Base-by-base conservation (phyloP, 2,113 vertebrate species). In the Datnioides undecimradiatus region DNA sequence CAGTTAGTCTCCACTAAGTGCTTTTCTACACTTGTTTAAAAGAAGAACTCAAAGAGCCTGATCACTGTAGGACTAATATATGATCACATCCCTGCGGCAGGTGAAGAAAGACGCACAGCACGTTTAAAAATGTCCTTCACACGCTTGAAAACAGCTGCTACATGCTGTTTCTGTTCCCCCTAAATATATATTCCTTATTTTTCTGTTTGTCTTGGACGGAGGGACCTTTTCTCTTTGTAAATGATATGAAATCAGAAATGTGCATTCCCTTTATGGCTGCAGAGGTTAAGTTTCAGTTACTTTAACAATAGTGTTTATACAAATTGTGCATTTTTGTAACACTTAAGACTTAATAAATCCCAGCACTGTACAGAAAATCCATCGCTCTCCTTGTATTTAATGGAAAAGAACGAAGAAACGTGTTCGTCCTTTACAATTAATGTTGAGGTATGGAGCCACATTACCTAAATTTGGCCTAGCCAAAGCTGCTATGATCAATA, bases 321-420 rank as follows among this genome's bases (percentile, higher is more conserved):
- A 91, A 85, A 83, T 73, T 95, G 93, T 94, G 93, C 74, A 91
- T 91, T 93, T 95, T 95, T 91, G 90, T 95, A 95, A 92, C 89
- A 76, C 73, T 88, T 41, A 90, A 80, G 77, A 92, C 71, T 85
- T 51, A 95, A 95, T 95, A 95, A 95, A 95, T 93, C 79, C 58
- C 85, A 75, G 33, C 82, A 79, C 81, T 86, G 86, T 78, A 87
- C 80, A 81, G 60, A 84, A 79, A 64, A 65, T 25, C 4, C n/a
- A 46, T 59, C 41, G 46, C 14, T 66, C 76, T 86, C 46, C 14
- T 82, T 89, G 59, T 12, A 67, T 21, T 76, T 58, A 16, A 5
- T 55, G 19, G 3, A 49, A 17, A 46, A 8, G 27, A 70, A 55
- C 59, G 31, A 58, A 10, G 40, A 19, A 43, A n/a, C 7, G 1